These are phyloP conservation scores for Eospalax fontanierii DNA, from an alignment of 2,797 vertebrate species.

Conservation along the genomic window DNA sequence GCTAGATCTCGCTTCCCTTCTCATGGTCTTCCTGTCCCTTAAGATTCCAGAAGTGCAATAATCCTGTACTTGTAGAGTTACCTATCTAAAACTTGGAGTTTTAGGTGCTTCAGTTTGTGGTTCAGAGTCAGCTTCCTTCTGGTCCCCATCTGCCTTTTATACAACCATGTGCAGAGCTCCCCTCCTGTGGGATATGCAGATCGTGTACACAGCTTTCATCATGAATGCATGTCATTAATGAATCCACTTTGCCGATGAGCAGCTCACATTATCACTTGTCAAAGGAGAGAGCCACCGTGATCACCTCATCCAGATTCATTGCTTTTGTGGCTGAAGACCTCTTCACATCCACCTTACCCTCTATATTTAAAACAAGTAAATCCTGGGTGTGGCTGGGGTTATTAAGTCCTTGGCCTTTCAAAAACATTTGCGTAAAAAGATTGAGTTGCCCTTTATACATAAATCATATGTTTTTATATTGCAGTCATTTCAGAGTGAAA, in stretches of 20 bases:
- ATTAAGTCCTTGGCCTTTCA: background rate
- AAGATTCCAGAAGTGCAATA: background rate
- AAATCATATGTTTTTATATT: slow-evolving; percentile 1
- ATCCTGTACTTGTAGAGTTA: too few relatives aligned
- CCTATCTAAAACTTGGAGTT: background rate
- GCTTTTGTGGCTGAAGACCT: background rate
- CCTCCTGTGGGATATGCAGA: background rate
- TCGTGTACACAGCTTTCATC: too few relatives aligned
- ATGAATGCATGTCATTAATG: background rate
- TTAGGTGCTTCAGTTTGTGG: background rate
- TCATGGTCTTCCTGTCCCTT: background rate
- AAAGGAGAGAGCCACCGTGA: background rate
- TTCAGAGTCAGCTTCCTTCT: background rate
- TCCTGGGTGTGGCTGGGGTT: background rate
- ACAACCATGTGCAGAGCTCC: background rate
- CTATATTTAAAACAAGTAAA: background rate
- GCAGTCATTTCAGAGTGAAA: background rate
- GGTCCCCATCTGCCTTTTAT: background rate
- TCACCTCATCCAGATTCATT: background rate
- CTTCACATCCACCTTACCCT: background rate
- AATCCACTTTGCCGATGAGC: background rate
- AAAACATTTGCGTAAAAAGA: slow-evolving; percentile 16
- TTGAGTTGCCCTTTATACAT: background rate
- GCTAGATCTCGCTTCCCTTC: background rate
- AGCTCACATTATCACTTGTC: background rate